Percentiles rank a stretch among this genome's conserved stretches.
phyloP scores from a whole-genome alignment of 2,888 invertebrate species.

The Ferdinandea cuprea region DNA sequence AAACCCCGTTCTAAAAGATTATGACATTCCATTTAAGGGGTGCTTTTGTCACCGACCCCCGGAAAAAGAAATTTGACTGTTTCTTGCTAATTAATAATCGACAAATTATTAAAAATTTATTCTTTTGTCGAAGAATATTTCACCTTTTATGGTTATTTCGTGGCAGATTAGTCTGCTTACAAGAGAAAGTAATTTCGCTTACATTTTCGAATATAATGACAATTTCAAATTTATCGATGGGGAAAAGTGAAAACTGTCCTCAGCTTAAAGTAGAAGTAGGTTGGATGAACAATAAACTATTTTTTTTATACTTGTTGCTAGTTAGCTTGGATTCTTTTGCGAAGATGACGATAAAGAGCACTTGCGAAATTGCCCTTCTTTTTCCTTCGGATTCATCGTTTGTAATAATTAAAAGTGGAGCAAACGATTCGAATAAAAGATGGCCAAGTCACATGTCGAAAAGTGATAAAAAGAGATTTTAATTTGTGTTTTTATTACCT shows the following conservation, averaged over 20 bases:
- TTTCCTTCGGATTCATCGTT: neutral
- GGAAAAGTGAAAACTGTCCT: conserved; percentile 52
- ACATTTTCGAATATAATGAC: conserved; percentile 10
- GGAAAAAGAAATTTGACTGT: too few species aligned
- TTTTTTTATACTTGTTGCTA: neutral
- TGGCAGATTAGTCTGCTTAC: conserved; percentile 20
- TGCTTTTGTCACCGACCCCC: neutral
- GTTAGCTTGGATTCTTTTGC: neutral
- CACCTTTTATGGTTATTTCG: conserved; percentile 16
- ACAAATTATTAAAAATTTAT: neutral
- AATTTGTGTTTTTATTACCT: neutral
- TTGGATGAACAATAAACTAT: conserved; percentile 20
- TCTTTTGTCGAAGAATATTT: conserved; percentile 6
- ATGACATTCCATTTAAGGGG: conserved; percentile 27
- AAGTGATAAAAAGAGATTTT: neutral
- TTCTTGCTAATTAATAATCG: conserved; percentile 35
- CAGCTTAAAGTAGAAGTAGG: conserved; percentile 11
- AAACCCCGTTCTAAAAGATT: conserved; percentile 23
- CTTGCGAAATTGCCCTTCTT: neutral
- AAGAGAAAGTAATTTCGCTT: conserved; percentile 51
- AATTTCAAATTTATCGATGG: conserved; percentile 7
- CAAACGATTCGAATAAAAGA: conserved; percentile 1
- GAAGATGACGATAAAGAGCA: neutral
- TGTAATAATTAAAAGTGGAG: conserved; percentile 1
- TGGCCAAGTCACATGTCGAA: neutral